These are phyloP conservation scores for Spinibarbus caldwelli DNA, from an alignment of 2,797 vertebrate genomes.

Conservation along the genomic window DNA sequence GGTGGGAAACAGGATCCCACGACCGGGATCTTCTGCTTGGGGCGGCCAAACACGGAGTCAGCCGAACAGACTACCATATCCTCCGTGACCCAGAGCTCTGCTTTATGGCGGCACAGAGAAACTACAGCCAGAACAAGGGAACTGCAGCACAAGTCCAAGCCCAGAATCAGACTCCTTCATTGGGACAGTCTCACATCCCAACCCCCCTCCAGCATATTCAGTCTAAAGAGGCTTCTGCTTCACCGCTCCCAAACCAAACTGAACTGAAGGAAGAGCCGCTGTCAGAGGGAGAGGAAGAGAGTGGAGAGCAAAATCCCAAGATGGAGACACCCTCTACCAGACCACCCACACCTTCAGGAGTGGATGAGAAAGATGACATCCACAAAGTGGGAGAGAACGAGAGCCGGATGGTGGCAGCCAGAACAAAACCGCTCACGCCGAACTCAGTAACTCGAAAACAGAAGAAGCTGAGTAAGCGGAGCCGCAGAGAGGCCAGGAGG, in stretches of 20 bases:
- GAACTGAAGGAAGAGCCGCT: constrained; percentile 82
- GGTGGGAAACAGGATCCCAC: constrained; percentile 95
- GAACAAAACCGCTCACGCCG: constrained; percentile 94
- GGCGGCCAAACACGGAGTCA: constrained; percentile 96
- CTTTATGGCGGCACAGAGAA: constrained; percentile 93
- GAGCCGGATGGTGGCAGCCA: constrained; percentile 91
- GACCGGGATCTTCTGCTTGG: constrained; percentile 96
- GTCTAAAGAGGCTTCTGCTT: constrained; percentile 70
- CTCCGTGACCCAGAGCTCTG: constrained; percentile 96
- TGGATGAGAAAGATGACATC: constrained; percentile 75
- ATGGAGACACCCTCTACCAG: constrained; percentile 72
- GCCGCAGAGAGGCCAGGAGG: constrained; percentile 83
- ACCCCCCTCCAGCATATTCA: constrained; percentile 72
- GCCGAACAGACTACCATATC: constrained; percentile 98
- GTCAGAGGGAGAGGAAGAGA: constrained; percentile 79
- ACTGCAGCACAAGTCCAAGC: constrained; percentile 65
- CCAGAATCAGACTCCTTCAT: constrained; percentile 75
- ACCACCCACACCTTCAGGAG: constrained; percentile 75
- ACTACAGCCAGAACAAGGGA: constrained; percentile 91
- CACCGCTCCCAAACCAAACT: constrained; percentile 66
- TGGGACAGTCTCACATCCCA: constrained; percentile 68
- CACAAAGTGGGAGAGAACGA: constrained; percentile 78
- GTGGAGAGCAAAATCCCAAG: constrained; percentile 64
- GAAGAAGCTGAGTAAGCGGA: constrained; percentile 87
- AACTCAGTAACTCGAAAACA: constrained; percentile 93